phyloP scores from a whole-genome alignment of 2,888 invertebrate species.

The Cheilosia grossa region DNA sequence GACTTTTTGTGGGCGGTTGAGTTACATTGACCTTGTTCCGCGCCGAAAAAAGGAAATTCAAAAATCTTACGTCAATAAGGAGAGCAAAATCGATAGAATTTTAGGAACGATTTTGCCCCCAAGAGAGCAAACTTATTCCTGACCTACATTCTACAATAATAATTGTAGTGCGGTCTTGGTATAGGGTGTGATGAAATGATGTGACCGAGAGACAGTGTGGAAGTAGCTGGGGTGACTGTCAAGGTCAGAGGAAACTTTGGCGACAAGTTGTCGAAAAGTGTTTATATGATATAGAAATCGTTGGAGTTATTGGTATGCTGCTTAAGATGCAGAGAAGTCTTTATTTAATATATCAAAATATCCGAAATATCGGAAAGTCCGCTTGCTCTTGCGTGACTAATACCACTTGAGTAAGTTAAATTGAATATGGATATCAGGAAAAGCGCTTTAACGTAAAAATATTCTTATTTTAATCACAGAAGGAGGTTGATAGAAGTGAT shows the following conservation, averaged over 20 bases:
- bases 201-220: slow-evolving; percentile 16
- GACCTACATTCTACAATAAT: slow-evolving; percentile 36
- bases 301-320: too few relatives aligned
- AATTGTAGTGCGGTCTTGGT: not conserved
- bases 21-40: slow-evolving; percentile 28
- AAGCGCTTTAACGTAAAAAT: too few relatives aligned
- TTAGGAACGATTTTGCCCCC: slow-evolving; percentile 8
- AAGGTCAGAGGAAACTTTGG: slow-evolving; percentile 19
- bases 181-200: not conserved
- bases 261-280: slow-evolving; percentile 19
- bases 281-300: not conserved
- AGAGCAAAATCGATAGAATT: slow-evolving; percentile 22
- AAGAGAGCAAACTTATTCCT: slow-evolving; percentile 15
- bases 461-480: not conserved
- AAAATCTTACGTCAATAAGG: not conserved
- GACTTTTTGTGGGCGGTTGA: not conserved
- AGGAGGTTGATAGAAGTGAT: too few relatives aligned
- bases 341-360: not conserved
- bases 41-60: not conserved
- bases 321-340: too few relatives aligned
- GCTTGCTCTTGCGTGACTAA: slow-evolving; percentile 5
- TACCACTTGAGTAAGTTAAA: not conserved
- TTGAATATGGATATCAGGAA: not conserved
- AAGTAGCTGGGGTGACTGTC: slow-evolving; percentile 3
- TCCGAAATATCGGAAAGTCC: not conserved